Conservation (phyloP, 2,797 vertebrate genomes). For the Aeoliscus strigatus region DNA sequence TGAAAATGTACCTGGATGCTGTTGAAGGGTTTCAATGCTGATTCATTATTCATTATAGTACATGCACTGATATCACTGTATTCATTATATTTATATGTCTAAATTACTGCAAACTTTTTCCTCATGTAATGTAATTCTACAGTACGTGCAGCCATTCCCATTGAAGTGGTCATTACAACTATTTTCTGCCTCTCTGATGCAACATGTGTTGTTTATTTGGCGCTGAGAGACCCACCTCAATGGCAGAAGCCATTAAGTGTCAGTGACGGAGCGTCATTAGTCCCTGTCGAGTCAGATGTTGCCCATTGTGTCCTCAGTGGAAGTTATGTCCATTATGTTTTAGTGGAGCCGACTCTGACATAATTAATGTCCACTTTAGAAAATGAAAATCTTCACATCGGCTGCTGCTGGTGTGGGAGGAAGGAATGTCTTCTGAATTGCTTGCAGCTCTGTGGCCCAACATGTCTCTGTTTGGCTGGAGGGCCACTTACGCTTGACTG, state of each 20-base stretch:
- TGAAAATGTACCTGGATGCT: no score
- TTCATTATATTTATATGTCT: no score
- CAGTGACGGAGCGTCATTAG: conserved; percentile 8
- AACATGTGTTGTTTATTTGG: conserved; percentile 11
- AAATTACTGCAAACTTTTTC: no score
- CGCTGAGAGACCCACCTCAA: conserved; percentile 20
- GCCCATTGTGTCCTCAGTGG: conserved; percentile 7
- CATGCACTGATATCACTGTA: no score
- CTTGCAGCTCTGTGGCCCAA: conserved; percentile 6
- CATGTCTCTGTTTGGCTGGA: no score
- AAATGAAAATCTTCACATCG: conserved; percentile 6
- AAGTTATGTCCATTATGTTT: conserved; percentile 14
- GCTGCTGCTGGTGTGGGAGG: neutral
- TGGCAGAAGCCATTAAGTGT: conserved; percentile 8
- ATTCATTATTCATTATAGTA: no score
- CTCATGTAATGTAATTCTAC: no score
- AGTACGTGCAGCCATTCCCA: no score
- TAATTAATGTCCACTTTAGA: conserved; percentile 25
- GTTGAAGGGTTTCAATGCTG: no score
- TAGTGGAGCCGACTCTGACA: neutral
- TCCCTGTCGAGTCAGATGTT: conserved; percentile 22
- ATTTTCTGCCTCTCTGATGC: conserved; percentile 4
- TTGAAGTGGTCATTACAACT: conserved; percentile 1
- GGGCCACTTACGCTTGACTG: no score
- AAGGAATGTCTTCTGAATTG: conserved; percentile 8